Percentiles rank a stretch among this genome's conserved stretches.
Conservation (phyloP, 1,140 invertebrate species). For the Cydia amplana region DNA sequence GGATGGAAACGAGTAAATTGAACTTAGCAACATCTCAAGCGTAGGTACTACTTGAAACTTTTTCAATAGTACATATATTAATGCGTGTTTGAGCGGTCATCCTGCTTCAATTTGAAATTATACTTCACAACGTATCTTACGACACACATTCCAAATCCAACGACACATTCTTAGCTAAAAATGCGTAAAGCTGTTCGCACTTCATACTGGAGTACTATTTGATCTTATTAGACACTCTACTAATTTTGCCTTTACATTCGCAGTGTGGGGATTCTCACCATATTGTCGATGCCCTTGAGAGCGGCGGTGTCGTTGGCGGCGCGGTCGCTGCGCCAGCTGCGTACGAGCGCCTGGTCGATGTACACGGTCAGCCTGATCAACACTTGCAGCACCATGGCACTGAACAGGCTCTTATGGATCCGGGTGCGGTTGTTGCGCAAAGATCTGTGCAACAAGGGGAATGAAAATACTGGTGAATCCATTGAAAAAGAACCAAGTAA, state of each 20-base stretch:
- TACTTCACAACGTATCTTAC: too few species aligned
- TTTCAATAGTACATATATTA: slow-evolving; percentile 27
- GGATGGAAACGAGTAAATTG: slow-evolving; percentile 8
- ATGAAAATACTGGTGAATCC: not conserved
- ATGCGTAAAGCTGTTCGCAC: too few species aligned
- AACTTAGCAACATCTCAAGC: slow-evolving; percentile 22
- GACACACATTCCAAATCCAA: too few species aligned
- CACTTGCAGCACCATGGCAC: slow-evolving; percentile 92
- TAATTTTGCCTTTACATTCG: too few species aligned
- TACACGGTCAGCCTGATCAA: slow-evolving; percentile 91
- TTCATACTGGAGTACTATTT: too few species aligned
- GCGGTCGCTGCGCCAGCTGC: slow-evolving; percentile 54
- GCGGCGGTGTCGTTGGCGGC: slow-evolving; percentile 40
- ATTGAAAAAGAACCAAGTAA: too few species aligned
- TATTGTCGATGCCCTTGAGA: slow-evolving; percentile 86
- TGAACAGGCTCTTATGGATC: slow-evolving; percentile 93
- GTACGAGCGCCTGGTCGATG: slow-evolving; percentile 87
- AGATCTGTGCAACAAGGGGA: slow-evolving; percentile 80
- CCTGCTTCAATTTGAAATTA: not conserved
- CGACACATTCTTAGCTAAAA: too few species aligned
- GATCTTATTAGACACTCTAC: too few species aligned
- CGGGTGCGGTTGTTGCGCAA: slow-evolving; percentile 91
- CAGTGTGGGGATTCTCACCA: slow-evolving; percentile 81
- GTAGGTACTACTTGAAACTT: slow-evolving; percentile 30
- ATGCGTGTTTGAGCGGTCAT: slow-evolving; percentile 13